These are phyloP conservation scores for Drosophila persimilis DNA, from an alignment of 1,140 invertebrate species.

Conservation along the genomic window DNA sequence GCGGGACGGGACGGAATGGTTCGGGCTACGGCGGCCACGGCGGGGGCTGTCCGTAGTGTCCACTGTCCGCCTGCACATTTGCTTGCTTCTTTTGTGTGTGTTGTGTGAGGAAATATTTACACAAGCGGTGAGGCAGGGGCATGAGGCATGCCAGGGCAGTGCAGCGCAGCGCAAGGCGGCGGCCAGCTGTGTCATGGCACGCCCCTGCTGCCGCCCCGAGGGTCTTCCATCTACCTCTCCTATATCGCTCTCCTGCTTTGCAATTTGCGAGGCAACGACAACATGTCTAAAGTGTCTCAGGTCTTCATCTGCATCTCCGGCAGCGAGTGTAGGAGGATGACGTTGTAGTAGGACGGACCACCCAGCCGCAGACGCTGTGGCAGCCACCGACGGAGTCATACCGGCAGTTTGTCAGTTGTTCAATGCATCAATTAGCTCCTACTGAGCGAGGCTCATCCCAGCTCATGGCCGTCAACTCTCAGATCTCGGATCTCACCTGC, in stretches of 20 bases:
- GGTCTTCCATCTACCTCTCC: conserved; percentile 10
- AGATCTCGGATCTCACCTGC: conserved; percentile 16
- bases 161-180: neutral
- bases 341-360: conserved; percentile 55
- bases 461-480: neutral
- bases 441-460: conserved; percentile 48
- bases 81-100: conserved; percentile 49
- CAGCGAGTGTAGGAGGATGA: conserved; percentile 8
- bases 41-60: neutral
- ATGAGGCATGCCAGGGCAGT: neutral
- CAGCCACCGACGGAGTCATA: neutral
- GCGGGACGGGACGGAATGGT: conserved; percentile 1
- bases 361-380: conserved; percentile 45
- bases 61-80: conserved; percentile 45
- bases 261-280: conserved; percentile 71
- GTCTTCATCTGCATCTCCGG: neutral
- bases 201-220: conserved; percentile 63
- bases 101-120: conserved; percentile 77
- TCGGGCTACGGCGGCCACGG: neutral
- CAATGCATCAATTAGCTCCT: conserved; percentile 70
- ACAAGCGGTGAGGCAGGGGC: conserved; percentile 55
- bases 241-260: neutral
- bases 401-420: conserved; percentile 14
- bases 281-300: conserved; percentile 63
- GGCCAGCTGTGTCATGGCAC: conserved; percentile 67